These are phyloP conservation scores for Hozukius guyotensis DNA, from an alignment of 2,797 vertebrate species.

Conservation along the genomic window DNA sequence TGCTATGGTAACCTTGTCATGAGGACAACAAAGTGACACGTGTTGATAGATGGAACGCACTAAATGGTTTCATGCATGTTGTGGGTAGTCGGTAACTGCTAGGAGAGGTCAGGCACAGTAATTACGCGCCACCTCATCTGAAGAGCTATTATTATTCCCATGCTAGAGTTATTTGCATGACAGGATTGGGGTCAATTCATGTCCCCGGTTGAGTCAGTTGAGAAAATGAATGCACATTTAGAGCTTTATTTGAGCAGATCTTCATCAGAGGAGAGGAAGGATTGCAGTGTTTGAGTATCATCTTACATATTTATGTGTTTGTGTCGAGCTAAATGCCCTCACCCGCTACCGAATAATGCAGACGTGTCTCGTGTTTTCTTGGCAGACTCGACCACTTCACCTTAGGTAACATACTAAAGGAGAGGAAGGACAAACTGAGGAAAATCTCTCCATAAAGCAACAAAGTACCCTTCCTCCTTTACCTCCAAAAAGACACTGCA, in stretches of 20 bases:
- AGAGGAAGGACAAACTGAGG: slow-evolving; percentile 32
- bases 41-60: slow-evolving; percentile 71
- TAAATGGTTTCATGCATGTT: slow-evolving; percentile 70
- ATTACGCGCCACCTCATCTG: slow-evolving; percentile 74
- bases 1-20: slow-evolving; percentile 77
- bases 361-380: slow-evolving; percentile 13
- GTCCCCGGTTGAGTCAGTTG: slow-evolving; percentile 59
- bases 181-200: slow-evolving; percentile 70
- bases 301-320: slow-evolving; percentile 21
- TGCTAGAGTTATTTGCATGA: slow-evolving; percentile 71
- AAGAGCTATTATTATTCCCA: slow-evolving; percentile 71
- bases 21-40: slow-evolving; percentile 70
- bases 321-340: neutral
- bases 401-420: slow-evolving; percentile 7
- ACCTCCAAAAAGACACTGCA: slow-evolving; percentile 45
- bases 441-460: slow-evolving; percentile 37
- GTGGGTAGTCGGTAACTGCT: slow-evolving; percentile 57
- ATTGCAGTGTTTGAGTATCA: slow-evolving; percentile 12
- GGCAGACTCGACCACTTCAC: slow-evolving; percentile 17
- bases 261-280: slow-evolving; percentile 36
- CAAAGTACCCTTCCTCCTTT: slow-evolving; percentile 35
- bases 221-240: slow-evolving; percentile 71
- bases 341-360: slow-evolving; percentile 2
- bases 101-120: slow-evolving; percentile 71
- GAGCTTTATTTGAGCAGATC: slow-evolving; percentile 62